Percentiles rank a stretch among this genome's conserved stretches.
These are phyloP conservation scores for Stomatorhinus ivindoensis DNA, from an alignment of 2,113 vertebrate genomes.

Conservation along the genomic window DNA sequence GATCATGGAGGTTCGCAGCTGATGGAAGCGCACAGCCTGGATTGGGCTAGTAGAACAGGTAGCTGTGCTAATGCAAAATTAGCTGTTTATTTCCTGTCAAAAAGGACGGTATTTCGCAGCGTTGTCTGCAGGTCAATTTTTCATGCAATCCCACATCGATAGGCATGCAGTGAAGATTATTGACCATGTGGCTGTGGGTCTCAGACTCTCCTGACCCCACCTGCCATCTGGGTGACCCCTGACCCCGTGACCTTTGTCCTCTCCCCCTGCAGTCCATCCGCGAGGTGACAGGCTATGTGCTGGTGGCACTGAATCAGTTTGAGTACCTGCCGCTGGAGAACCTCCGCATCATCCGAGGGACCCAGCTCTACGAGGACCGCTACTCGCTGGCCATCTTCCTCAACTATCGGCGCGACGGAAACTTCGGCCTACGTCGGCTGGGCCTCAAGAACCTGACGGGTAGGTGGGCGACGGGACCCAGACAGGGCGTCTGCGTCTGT, in stretches of 20 bases:
- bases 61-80: neutral
- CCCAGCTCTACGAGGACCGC: constrained; percentile 87
- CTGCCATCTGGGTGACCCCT: neutral
- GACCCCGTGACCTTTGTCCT: neutral
- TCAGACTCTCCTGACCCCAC: neutral
- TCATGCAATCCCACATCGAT: neutral
- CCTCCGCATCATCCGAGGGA: constrained; percentile 86
- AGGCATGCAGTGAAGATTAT: neutral
- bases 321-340: constrained; percentile 93
- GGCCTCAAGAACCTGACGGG: constrained; percentile 91
- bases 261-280: constrained; percentile 77
- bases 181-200: neutral
- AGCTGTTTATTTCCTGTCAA: neutral
- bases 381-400: constrained; percentile 89
- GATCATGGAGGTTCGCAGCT: neutral
- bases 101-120: neutral
- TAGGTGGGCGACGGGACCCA: constrained; percentile 31
- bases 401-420: constrained; percentile 89
- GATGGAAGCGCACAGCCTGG: neutral
- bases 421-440: constrained; percentile 83
- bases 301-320: constrained; percentile 96
- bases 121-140: neutral
- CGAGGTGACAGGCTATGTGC: constrained; percentile 92
- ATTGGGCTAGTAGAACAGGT: neutral
- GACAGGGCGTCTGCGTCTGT: neutral